Conservation (phyloP, 1,140 invertebrate genomes). For the Scaptomyza hsui region DNA sequence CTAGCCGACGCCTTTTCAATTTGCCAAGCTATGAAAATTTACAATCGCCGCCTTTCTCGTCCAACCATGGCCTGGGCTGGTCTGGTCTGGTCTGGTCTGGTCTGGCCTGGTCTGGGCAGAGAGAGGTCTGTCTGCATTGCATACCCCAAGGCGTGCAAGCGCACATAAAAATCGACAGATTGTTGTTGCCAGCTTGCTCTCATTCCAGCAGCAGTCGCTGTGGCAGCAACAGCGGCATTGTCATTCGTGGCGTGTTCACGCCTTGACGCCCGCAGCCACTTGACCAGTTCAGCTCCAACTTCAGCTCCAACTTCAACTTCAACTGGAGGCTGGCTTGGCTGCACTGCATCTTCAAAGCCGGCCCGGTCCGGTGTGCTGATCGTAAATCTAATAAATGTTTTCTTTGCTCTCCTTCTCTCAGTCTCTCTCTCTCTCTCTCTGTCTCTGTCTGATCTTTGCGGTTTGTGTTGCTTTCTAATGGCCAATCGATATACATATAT, state of each 20-base stretch:
- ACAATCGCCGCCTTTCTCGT: conserved; percentile 50
- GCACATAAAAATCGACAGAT: conserved; percentile 83
- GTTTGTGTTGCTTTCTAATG: conserved; percentile 20
- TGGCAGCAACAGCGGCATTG: conserved; percentile 65
- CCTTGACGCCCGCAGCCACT: conserved; percentile 75
- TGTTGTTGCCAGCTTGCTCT: conserved; percentile 17
- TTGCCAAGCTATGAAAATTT: conserved; percentile 81
- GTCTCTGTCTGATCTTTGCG: too few relatives aligned
- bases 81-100: too few relatives aligned
- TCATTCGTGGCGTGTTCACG: conserved; percentile 80
- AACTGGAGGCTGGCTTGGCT: too few relatives aligned
- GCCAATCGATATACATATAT: conserved; percentile 26
- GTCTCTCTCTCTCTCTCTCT: too few relatives aligned
- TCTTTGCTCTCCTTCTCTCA: background rate
- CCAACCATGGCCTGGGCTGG: too few relatives aligned
- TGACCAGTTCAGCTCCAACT: conserved; percentile 16
- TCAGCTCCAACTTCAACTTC: too few relatives aligned
- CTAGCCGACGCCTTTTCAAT: conserved; percentile 81
- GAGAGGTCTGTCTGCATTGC: conserved; percentile 59
- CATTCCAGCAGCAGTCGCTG: conserved; percentile 34
- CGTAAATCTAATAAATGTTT: conserved; percentile 82
- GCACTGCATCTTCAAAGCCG: conserved; percentile 71
- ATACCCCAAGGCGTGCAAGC: conserved; percentile 81
- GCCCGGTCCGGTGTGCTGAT: conserved; percentile 33
- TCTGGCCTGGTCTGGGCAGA: too few relatives aligned